Percentiles rank a stretch among this genome's conserved stretches.
These are phyloP conservation scores for Augiades crinisus DNA, from an alignment of 2,888 invertebrate genomes.

Conservation along the genomic window DNA sequence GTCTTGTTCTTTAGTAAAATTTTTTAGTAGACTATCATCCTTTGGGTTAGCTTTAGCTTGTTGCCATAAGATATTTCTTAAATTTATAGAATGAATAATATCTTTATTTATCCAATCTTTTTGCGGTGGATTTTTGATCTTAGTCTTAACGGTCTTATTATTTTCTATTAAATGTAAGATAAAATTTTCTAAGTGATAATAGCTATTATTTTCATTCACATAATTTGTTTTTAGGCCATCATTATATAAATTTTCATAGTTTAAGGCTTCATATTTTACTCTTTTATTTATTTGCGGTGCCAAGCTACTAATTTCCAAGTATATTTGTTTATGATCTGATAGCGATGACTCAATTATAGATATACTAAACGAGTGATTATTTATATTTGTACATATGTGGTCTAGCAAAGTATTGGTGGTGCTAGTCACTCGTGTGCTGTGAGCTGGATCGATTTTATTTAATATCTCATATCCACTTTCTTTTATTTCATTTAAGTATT, in stretches of 20 bases:
- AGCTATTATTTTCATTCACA: background rate
- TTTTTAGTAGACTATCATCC: background rate
- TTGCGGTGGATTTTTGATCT: slow-evolving; percentile 14
- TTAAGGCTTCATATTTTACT: slow-evolving; percentile 30
- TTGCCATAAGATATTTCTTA: slow-evolving; percentile 15
- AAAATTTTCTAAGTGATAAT: background rate
- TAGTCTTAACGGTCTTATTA: background rate
- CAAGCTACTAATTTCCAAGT: slow-evolving; percentile 23
- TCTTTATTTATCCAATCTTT: slow-evolving; percentile 25
- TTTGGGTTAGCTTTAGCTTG: slow-evolving; percentile 1
- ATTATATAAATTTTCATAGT: slow-evolving; percentile 27
- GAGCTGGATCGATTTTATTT: slow-evolving; percentile 22
- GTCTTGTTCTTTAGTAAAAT: background rate
- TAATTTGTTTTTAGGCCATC: background rate
- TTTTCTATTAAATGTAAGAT: background rate
- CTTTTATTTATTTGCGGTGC: slow-evolving; percentile 12
- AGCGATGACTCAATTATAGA: slow-evolving; percentile 31
- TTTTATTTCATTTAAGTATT: slow-evolving; percentile 16
- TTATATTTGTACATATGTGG: slow-evolving; percentile 28
- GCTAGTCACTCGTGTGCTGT: slow-evolving; percentile 27
- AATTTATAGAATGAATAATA: slow-evolving; percentile 21
- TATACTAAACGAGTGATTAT: slow-evolving; percentile 17
- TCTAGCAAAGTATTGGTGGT: slow-evolving; percentile 28
- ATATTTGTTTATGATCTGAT: slow-evolving; percentile 31
- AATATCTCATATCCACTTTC: slow-evolving; percentile 24